Percentiles rank a stretch among this genome's conserved stretches.
Conservation (phyloP, 37 sponge, comb jelly and placozoan species). For the Hexactinellida sp. region DNA sequence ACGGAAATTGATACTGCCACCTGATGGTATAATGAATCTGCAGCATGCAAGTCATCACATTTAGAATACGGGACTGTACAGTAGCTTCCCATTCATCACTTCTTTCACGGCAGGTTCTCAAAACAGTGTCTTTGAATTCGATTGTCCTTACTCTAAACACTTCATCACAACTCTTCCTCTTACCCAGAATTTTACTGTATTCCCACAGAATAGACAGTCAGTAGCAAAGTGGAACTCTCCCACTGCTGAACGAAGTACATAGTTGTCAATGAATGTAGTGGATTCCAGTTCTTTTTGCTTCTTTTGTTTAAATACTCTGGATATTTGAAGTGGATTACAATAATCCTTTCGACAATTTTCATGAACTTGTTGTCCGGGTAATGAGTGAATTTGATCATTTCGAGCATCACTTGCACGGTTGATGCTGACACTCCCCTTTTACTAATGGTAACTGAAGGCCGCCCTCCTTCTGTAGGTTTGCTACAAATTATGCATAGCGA, state of each 20-base stretch:
- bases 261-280: background rate
- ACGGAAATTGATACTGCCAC: too few relatives aligned
- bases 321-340: conserved; percentile 24
- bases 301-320: conserved; percentile 21
- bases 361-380: conserved; percentile 26
- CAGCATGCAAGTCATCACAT: conserved; percentile 40
- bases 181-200: conserved; percentile 22
- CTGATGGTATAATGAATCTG: conserved; percentile 27
- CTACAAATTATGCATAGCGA: too few relatives aligned
- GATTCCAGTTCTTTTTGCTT: conserved; percentile 2
- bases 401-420: conserved; percentile 25
- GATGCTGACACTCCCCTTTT: conserved; percentile 27
- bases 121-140: too few relatives aligned
- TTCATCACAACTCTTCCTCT: too few relatives aligned
- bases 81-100: too few relatives aligned
- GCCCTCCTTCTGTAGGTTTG: too few relatives aligned
- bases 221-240: conserved; percentile 25
- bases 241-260: conserved; percentile 30
- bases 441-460: too few relatives aligned
- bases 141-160: too few relatives aligned
- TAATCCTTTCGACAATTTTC: conserved; percentile 21
- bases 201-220: conserved; percentile 34
- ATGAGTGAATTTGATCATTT: conserved; percentile 12
- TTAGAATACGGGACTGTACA: too few relatives aligned
- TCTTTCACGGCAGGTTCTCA: too few relatives aligned